Evolutionary conservation across 2,888 invertebrate species (phyloP).

Genomic region (Lysandra bellargus): DNA sequence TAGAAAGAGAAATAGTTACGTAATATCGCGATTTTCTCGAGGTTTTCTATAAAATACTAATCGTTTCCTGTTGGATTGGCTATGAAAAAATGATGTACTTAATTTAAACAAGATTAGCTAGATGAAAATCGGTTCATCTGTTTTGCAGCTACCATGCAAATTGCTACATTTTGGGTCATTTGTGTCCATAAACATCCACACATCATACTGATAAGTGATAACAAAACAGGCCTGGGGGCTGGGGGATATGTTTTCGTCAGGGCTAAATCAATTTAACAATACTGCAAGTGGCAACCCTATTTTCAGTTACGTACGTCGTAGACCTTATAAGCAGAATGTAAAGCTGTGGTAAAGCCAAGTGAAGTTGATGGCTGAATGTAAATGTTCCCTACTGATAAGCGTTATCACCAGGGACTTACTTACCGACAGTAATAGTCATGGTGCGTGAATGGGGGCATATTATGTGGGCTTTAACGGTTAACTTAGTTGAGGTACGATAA

Average conservation of each 20-base stretch:
- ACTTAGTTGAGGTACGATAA: neutral
- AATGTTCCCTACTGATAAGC: neutral
- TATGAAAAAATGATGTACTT: neutral
- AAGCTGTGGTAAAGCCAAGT: neutral
- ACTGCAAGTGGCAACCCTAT: too few species aligned
- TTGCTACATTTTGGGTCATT: too few species aligned
- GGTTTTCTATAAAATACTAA: neutral
- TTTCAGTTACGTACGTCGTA: too few species aligned
- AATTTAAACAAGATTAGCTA: neutral
- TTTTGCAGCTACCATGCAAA: too few species aligned
- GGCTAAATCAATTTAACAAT: neutral
- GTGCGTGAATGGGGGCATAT: conserved; percentile 1
- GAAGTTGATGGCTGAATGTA: neutral
- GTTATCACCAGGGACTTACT: neutral
- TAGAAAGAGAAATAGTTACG: conserved; percentile 21
- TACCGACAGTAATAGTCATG: neutral
- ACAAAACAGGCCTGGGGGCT: too few species aligned
- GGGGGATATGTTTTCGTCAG: too few species aligned
- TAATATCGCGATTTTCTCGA: neutral
- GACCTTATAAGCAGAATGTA: neutral
- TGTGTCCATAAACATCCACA: too few species aligned
- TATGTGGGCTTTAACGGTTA: neutral
- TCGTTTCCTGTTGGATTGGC: neutral
- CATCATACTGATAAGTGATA: too few species aligned
- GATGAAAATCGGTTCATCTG: too few species aligned